Evolutionary conservation across 2,797 vertebrate genomes (phyloP).

Genomic region (Cossypha caffra): DNA sequence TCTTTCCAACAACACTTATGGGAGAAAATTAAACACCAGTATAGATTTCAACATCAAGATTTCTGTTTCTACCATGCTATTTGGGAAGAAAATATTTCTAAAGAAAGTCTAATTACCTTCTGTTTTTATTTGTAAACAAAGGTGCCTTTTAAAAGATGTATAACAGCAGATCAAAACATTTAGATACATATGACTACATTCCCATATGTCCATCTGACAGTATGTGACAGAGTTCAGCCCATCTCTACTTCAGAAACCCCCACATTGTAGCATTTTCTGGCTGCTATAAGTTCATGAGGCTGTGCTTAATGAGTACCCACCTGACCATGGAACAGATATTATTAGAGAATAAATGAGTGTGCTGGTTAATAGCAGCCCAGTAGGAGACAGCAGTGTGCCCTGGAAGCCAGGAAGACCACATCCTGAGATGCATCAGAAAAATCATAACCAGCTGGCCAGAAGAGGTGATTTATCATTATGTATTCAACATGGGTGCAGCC

Average conservation of each 20-base stretch:
- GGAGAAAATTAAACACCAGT: background rate
- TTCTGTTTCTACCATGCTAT: background rate
- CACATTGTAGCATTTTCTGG: background rate
- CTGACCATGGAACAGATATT: background rate
- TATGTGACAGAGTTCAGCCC: background rate
- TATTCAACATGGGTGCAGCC: rapidly evolving
- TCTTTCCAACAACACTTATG: rapidly evolving
- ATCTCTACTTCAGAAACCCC: rapidly evolving
- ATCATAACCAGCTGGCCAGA: rapidly evolving
- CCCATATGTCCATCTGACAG: background rate
- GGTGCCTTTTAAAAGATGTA: background rate
- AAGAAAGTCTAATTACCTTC: background rate
- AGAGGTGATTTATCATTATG: rapidly evolving
- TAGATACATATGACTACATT: background rate
- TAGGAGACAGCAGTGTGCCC: background rate
- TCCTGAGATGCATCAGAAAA: background rate
- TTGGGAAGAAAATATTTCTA: background rate
- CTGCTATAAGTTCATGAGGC: background rate
- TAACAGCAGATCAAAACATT: background rate
- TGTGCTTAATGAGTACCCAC: background rate
- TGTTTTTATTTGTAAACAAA: rapidly evolving
- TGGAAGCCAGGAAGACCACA: rapidly evolving
- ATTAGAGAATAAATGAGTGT: background rate
- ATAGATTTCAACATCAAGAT: background rate
- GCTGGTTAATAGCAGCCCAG: rapidly evolving